These are phyloP conservation scores for Acrossocheilus wenchowensis DNA, from an alignment of 2,797 vertebrate species.

Conservation along the genomic window DNA sequence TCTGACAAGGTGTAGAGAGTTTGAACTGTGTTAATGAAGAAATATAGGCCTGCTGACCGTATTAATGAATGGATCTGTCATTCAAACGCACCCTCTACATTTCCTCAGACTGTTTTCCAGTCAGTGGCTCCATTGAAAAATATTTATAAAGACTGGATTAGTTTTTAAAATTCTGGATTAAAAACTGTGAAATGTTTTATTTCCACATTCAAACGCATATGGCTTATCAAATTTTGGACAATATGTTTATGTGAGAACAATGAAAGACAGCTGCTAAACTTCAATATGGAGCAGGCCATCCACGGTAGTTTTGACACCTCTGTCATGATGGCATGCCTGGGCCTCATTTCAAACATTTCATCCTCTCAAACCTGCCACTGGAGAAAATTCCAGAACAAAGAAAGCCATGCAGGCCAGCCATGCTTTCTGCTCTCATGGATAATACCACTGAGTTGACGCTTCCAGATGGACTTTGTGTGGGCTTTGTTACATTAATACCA, in stretches of 20 bases:
- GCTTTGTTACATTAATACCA: conserved; percentile 68
- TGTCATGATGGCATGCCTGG: conserved; percentile 13
- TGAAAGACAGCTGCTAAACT: background rate
- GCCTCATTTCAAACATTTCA: conserved; percentile 35
- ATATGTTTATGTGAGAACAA: background rate
- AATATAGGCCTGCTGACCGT: conserved; percentile 39
- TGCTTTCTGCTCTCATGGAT: conserved; percentile 9
- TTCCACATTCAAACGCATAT: background rate
- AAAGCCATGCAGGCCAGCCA: conserved; percentile 23
- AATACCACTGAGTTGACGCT: conserved; percentile 19
- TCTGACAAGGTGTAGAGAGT: conserved; percentile 44
- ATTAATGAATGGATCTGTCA: conserved; percentile 44
- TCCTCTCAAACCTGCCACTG: conserved; percentile 19
- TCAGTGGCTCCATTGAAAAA: background rate
- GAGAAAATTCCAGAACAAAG: conserved; percentile 44
- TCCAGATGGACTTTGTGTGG: conserved; percentile 57
- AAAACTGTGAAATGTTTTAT: background rate
- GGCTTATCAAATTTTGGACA: background rate
- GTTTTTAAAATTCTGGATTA: background rate
- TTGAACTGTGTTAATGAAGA: conserved; percentile 47
- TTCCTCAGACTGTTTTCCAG: conserved; percentile 1
- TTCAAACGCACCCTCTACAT: background rate
- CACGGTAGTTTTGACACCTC: conserved; percentile 42
- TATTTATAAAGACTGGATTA: background rate
- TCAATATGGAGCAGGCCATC: conserved; percentile 16